phyloP scores from a whole-genome alignment of 2,113 vertebrate species.

The Acrocephalus kingi region DNA sequence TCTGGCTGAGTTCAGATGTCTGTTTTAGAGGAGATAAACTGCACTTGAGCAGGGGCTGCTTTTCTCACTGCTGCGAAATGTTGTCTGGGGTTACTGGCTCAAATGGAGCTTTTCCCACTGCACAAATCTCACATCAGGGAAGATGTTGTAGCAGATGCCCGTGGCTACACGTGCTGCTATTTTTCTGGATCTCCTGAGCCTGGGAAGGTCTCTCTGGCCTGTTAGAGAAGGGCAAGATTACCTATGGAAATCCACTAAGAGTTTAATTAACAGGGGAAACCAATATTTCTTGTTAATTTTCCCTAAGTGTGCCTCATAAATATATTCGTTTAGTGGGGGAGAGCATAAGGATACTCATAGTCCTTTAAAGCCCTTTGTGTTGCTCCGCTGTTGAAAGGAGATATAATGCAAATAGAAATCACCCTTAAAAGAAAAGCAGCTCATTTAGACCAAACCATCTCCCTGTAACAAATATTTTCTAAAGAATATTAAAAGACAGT shows the following conservation, averaged over 20 bases:
- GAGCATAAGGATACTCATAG: background rate
- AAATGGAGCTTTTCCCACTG: background rate
- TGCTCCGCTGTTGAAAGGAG: background rate
- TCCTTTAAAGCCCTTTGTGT: background rate
- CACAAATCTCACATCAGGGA: background rate
- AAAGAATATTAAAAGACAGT: background rate
- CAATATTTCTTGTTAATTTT: background rate
- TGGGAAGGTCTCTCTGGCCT: background rate
- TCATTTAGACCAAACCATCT: background rate
- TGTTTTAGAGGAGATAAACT: background rate
- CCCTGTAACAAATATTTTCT: background rate
- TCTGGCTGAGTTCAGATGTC: background rate
- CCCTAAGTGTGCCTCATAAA: background rate
- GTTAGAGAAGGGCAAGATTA: background rate
- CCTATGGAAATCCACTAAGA: background rate
- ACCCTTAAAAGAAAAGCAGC: background rate
- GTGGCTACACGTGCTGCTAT: fast-evolving
- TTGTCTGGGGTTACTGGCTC: background rate
- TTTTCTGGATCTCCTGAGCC: background rate
- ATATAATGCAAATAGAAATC: background rate
- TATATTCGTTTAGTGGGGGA: fast-evolving
- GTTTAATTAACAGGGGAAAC: background rate
- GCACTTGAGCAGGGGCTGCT: background rate
- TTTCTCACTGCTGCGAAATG: background rate
- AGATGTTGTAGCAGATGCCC: background rate